These are phyloP conservation scores for Drosophila eohydei DNA, from an alignment of 2,888 invertebrate genomes.

Conservation along the genomic window DNA sequence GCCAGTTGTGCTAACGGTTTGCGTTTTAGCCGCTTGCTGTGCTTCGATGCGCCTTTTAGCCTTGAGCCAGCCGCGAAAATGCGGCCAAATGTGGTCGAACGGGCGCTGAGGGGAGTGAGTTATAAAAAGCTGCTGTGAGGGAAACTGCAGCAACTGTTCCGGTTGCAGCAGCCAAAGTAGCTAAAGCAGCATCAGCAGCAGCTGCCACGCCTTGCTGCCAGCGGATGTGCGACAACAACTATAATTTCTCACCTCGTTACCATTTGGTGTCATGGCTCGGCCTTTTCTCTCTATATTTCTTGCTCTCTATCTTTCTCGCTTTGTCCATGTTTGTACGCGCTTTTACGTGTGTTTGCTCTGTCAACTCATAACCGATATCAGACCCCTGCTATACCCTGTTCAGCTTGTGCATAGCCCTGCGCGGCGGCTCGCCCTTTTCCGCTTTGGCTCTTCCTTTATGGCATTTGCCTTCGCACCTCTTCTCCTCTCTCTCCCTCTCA, in stretches of 20 bases:
- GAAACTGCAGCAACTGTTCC: constrained; percentile 32
- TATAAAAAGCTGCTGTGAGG: background rate
- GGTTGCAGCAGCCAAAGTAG: constrained; percentile 22
- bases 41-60: constrained; percentile 53
- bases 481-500: background rate
- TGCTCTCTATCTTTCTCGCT: background rate
- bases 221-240: constrained; percentile 26
- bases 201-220: constrained; percentile 31
- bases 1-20: constrained; percentile 36
- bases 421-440: constrained; percentile 50
- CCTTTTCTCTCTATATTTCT: constrained; percentile 13
- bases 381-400: background rate
- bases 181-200: constrained; percentile 1
- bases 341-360: constrained; percentile 59
- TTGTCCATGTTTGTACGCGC: constrained; percentile 48
- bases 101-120: background rate
- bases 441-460: constrained; percentile 46
- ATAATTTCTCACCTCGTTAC: constrained; percentile 56
- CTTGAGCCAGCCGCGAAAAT: constrained; percentile 42
- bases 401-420: background rate
- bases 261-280: constrained; percentile 28
- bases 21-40: constrained; percentile 31
- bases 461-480: constrained; percentile 32
- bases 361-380: constrained; percentile 56
- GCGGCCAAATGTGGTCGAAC: constrained; percentile 7